Evolutionary conservation across 2,113 vertebrate genomes (phyloP).

Genomic region (Panthera uncia): DNA sequence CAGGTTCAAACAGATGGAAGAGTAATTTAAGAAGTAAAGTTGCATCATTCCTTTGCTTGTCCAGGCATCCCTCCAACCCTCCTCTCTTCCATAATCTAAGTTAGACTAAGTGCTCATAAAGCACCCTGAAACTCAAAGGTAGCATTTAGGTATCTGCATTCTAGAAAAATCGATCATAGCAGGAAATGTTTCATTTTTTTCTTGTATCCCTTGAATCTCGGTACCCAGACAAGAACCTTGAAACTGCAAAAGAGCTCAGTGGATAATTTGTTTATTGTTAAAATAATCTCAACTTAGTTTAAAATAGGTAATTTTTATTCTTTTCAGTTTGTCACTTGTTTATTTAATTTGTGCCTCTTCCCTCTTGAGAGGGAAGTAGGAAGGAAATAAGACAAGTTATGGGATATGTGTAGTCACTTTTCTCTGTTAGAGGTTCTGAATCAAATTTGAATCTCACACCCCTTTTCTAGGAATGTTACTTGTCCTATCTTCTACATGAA

Average conservation of each 20-base stretch:
- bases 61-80: neutral
- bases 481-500: neutral
- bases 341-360: neutral
- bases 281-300: neutral
- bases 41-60: neutral
- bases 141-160: neutral
- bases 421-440: neutral
- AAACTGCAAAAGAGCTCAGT: neutral
- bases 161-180: neutral
- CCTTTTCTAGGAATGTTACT: neutral
- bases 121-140: neutral
- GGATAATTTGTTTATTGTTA: neutral
- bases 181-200: neutral
- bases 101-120: neutral
- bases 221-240: neutral
- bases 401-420: neutral
- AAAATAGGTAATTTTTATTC: neutral
- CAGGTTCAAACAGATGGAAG: neutral
- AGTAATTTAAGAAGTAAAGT: neutral
- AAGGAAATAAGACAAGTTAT: neutral
- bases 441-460: neutral
- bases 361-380: neutral
- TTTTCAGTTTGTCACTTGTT: neutral
- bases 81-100: neutral
- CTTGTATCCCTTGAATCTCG: neutral